These are phyloP conservation scores for Sylvia borin DNA, from an alignment of 2,797 vertebrate genomes.

Conservation along the genomic window DNA sequence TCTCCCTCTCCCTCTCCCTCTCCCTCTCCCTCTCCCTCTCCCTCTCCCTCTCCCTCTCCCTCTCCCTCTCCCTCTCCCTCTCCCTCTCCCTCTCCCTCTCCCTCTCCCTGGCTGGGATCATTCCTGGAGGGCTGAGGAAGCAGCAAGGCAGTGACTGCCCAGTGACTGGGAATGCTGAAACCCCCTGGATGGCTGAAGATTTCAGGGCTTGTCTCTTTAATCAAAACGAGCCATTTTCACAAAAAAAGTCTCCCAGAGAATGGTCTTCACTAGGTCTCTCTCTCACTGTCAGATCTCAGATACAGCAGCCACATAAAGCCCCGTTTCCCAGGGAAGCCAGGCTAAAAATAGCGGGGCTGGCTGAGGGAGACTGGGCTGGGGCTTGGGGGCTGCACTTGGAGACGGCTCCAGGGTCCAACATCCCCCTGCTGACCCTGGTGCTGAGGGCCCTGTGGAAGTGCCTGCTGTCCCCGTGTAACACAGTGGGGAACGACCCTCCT, in stretches of 20 bases:
- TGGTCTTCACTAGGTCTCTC: background rate
- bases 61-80: no score
- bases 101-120: background rate
- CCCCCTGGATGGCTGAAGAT: background rate
- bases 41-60: no score
- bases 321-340: conserved; percentile 51
- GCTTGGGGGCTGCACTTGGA: background rate
- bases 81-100: no score
- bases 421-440: rapidly evolving
- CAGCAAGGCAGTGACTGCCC: background rate
- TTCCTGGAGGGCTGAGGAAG: background rate
- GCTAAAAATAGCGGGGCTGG: conserved; percentile 33
- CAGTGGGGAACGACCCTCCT: background rate
- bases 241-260: background rate
- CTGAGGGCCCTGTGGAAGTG: background rate
- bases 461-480: background rate
- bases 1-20: no score
- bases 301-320: conserved; percentile 14
- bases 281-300: background rate
- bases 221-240: background rate
- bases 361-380: background rate
- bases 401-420: background rate
- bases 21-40: no score
- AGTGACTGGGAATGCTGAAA: background rate
- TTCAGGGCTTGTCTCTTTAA: background rate